phyloP scores from a whole-genome alignment of 1,140 invertebrate genomes.

The Harpegnathos saltator region DNA sequence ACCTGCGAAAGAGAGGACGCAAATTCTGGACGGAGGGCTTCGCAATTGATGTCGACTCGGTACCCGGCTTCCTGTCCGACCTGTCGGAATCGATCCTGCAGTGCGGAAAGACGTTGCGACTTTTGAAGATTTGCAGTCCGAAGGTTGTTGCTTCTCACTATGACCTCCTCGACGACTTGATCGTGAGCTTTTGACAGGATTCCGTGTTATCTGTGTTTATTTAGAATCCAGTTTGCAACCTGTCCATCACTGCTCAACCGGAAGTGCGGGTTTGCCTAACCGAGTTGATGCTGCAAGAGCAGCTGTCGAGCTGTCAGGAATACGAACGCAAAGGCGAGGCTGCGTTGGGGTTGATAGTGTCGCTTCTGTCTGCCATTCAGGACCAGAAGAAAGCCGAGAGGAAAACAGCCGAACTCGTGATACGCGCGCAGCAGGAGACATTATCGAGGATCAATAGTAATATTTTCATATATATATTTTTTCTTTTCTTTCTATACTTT shows the following conservation, averaged over 20 bases:
- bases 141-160: slow-evolving; percentile 80
- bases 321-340: slow-evolving; percentile 80
- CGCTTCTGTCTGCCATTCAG: slow-evolving; percentile 78
- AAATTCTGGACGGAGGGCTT: slow-evolving; percentile 88
- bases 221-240: slow-evolving; percentile 87
- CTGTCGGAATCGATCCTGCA: slow-evolving; percentile 87
- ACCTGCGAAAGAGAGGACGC: slow-evolving; percentile 86
- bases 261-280: slow-evolving; percentile 86
- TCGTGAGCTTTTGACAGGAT: slow-evolving; percentile 3
- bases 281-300: slow-evolving; percentile 85
- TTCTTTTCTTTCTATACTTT: too few relatives aligned
- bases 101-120: slow-evolving; percentile 88
- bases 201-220: slow-evolving; percentile 55
- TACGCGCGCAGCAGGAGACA: slow-evolving; percentile 77
- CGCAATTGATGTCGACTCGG: slow-evolving; percentile 85
- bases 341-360: slow-evolving; percentile 75
- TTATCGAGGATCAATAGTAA: slow-evolving; percentile 77
- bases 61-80: slow-evolving; percentile 87
- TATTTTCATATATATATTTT: too few relatives aligned
- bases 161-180: not conserved
- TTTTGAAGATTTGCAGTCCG: slow-evolving; percentile 88
- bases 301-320: slow-evolving; percentile 85
- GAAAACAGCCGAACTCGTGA: slow-evolving; percentile 75
- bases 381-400: slow-evolving; percentile 77
- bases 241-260: slow-evolving; percentile 86